Evolutionary conservation across 2,888 invertebrate genomes (phyloP).

Genomic region (Tiliacea citrago): DNA sequence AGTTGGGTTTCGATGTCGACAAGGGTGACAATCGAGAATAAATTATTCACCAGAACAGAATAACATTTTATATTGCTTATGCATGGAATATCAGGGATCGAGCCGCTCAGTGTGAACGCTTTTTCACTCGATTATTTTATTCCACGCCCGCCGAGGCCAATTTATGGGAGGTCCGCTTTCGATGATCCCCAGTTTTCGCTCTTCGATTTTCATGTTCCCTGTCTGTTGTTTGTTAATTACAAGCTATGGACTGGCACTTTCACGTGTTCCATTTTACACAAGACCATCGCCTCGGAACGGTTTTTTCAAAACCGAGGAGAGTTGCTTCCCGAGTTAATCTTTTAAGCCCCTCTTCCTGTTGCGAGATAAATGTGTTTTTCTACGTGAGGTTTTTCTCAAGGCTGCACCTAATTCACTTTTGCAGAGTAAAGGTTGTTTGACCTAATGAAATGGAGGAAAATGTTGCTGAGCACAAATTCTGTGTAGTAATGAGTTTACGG

Average conservation of each 20-base stretch:
- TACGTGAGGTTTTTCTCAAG: conserved; percentile 62
- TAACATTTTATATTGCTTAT: conserved; percentile 84
- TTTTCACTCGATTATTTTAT: conserved; percentile 80
- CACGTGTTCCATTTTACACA: conserved; percentile 42
- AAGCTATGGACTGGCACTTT: conserved; percentile 31
- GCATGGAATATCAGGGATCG: conserved; percentile 82
- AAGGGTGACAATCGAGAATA: conserved; percentile 81
- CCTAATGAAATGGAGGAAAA: conserved; percentile 50
- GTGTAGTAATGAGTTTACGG: conserved; percentile 3
- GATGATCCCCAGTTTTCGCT: conserved; percentile 67
- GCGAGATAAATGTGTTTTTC: conserved; percentile 64
- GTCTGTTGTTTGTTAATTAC: conserved; percentile 62
- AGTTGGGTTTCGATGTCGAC: conserved; percentile 70
- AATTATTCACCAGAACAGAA: conserved; percentile 85
- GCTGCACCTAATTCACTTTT: conserved; percentile 60
- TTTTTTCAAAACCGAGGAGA: conserved; percentile 56
- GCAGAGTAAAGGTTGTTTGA: conserved; percentile 50
- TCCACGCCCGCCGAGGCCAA: conserved; percentile 71
- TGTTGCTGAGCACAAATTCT: conserved; percentile 16
- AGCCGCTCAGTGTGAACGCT: conserved; percentile 73
- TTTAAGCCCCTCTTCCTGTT: conserved; percentile 61
- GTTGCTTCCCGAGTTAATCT: conserved; percentile 64
- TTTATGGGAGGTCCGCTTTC: conserved; percentile 73
- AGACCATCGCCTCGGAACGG: conserved; percentile 29
- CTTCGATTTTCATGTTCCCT: conserved; percentile 67